Percentiles rank a stretch among this genome's conserved stretches.
phyloP scores from a whole-genome alignment of 2,888 invertebrate genomes.

The Nysson spinosus region DNA sequence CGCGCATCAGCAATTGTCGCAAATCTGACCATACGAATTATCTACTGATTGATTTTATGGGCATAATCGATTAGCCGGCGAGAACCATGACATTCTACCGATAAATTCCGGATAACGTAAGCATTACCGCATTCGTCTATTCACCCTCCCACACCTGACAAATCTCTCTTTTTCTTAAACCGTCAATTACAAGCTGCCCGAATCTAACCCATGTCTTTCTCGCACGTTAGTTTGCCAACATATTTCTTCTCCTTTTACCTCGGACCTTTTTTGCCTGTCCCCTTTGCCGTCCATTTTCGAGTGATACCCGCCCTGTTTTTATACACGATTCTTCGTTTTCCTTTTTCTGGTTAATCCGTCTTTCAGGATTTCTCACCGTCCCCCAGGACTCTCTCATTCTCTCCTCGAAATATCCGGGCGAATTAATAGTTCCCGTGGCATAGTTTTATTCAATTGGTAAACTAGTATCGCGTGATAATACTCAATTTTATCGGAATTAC shows the following conservation, averaged over 20 bases:
- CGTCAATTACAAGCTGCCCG: too few species aligned
- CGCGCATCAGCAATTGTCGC: neutral
- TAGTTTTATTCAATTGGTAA: too few species aligned
- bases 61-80: slow-evolving; percentile 34
- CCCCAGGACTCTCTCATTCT: neutral
- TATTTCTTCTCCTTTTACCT: neutral
- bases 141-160: neutral
- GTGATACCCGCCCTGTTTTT: too few species aligned
- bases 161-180: neutral
- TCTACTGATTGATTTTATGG: slow-evolving; percentile 33
- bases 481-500: too few species aligned
- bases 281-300: slow-evolving; percentile 1
- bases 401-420: slow-evolving; percentile 28
- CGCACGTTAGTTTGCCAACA: too few species aligned
- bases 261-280: neutral
- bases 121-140: neutral
- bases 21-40: slow-evolving; percentile 22
- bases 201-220: too few species aligned
- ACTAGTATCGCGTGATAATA: too few species aligned
- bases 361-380: neutral
- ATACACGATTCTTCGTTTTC: neutral
- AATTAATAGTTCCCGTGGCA: slow-evolving; percentile 47
- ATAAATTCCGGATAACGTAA: slow-evolving; percentile 37
- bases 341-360: neutral
- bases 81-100: slow-evolving; percentile 3